phyloP scores from a whole-genome alignment of 2,797 vertebrate species.

The Rhabdophis nuchalis region DNA sequence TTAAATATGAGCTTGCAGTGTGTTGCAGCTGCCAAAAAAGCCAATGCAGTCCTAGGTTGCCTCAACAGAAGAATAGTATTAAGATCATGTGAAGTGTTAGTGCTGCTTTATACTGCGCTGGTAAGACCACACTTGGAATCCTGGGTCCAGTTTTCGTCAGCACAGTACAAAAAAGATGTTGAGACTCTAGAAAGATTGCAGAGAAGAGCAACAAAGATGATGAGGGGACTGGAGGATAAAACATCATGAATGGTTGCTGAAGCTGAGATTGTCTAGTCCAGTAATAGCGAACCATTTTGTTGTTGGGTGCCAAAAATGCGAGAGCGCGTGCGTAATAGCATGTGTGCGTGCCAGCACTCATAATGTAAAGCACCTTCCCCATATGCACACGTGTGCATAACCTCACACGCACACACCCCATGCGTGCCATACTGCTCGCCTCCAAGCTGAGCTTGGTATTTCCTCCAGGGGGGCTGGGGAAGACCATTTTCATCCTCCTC shows the following conservation, averaged over 20 bases:
- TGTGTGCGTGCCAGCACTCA: too few relatives aligned
- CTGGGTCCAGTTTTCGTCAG: background rate
- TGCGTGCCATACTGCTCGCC: too few relatives aligned
- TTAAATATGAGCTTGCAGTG: background rate
- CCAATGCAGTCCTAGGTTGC: background rate
- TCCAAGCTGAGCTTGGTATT: too few relatives aligned
- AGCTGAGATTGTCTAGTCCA: background rate
- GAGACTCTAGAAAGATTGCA: background rate
- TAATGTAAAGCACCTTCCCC: too few relatives aligned
- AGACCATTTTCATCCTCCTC: too few relatives aligned
- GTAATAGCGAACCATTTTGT: too few relatives aligned
- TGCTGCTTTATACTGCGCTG: background rate
- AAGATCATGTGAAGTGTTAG: background rate
- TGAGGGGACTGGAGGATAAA: background rate
- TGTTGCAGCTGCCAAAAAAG: background rate
- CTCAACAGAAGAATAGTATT: background rate
- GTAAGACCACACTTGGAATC: background rate
- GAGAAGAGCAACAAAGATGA: background rate
- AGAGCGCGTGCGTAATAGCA: too few relatives aligned
- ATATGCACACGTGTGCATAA: too few relatives aligned
- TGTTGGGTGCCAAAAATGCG: too few relatives aligned
- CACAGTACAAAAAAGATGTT: background rate
- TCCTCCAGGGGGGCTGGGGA: too few relatives aligned
- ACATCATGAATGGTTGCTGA: background rate
- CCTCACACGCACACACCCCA: too few relatives aligned